Base-by-base conservation (phyloP, 1,140 invertebrate species). In the Carposina sasakii region DNA sequence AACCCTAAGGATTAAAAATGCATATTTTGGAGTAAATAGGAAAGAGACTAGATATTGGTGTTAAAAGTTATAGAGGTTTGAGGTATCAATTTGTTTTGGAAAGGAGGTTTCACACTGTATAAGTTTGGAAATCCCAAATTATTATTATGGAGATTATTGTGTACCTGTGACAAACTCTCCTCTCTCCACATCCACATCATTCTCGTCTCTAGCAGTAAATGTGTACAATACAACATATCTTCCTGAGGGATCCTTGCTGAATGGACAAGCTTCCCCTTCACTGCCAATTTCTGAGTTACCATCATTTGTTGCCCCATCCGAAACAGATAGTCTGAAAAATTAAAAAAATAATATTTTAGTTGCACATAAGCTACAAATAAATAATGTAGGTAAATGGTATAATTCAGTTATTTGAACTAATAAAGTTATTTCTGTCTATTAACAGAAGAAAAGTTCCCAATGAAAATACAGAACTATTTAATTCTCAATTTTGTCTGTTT, bases 161-260 rank as follows among this genome's bases (percentile, higher is more conserved):
- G 6, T 39, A 83, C 79, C 76, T 56, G 96, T 97, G 1, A 98
- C 95, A 86, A 97, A 95, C 76, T 98, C 96, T 4, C 96, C 96
- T 40, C 95, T 86, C 70, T 97, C 94, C 0, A 98, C 96, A 50
- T 92, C 96, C 1, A 98, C 91, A 77, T 98, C 97, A 75, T 98
- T 97, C 75, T 98, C 96, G 79, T 98, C 95, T 23, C 94, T 81
- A 0, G 95, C 95, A 19, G 94, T 93, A 68, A 97, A 98, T 8
- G 95, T 96, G 75, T 97, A 98, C 2, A 98, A 81, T 0, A 97
- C 96, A 53, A 98, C 95, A 69, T 94, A 98, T 30, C 94, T 88
- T 1, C 94, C 95, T 10, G 92, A 94, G 0, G 94, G 94, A 71
- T 96, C 94, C 87, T 97, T 98, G 50, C 94, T 93, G 78, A 98